Base-by-base conservation (phyloP, 2,113 vertebrate species). In the Canis aureus region DNA sequence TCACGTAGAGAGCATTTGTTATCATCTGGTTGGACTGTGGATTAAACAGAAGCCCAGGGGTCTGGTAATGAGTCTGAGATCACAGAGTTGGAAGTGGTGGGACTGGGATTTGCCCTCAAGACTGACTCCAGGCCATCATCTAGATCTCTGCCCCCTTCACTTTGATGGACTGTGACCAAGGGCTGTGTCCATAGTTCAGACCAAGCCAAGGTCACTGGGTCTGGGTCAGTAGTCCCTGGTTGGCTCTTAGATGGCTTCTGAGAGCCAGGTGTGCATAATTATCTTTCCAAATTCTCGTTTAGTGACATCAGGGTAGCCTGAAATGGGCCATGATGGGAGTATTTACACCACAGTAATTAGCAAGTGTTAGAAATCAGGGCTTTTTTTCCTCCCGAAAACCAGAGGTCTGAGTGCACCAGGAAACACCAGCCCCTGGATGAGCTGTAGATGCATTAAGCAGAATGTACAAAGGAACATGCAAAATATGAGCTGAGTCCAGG, bases 341-440 rank as follows among this genome's bases (percentile, higher is more conserved):
- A 59, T 25, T 59, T 35, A 32, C 9, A 91, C n/a, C 59, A 22
- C 0, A 25, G 89, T 27, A 82, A 86, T 0, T 5, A 85, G 95
- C 62, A 71, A 86, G 69, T 38, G 59, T 82, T 88, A 49, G 10
- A 32, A 25, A 67, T n/a, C 3, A 69, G n/a, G 88, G 60, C 76
- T 55, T 53, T 79, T 80, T n/a, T 86, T 25, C 76, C 62, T 66
- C 16, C 49, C 23, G 67, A 53, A 87, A 55, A 60, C 32, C 59
- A 81, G n/a, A 51, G 82, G 69, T 53, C 43, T 55, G 81, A 32
- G 43, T 17, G 11, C 22, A 83, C 64, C 79, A 76, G 85, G 43
- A 13, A 69, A 35, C 27, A 23, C 35, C 0, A 0, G 11, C 66
- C 16, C 16, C 35, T 8, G 0, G 13, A 20, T 0, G 38, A 55